Evolutionary conservation across 2,888 invertebrate genomes (phyloP).

Genomic region (Cantharis rufa): DNA sequence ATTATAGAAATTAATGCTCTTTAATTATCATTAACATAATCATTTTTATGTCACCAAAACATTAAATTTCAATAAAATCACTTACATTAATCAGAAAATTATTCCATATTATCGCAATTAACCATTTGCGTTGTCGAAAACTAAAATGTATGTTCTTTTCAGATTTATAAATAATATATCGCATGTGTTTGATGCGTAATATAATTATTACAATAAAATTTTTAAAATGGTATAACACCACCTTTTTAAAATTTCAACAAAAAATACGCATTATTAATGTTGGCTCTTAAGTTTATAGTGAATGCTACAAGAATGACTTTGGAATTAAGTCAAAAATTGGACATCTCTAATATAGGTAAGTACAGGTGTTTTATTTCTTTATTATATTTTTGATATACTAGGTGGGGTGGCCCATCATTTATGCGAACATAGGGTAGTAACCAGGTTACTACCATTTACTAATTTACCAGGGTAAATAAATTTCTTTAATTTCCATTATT

Average conservation of each 20-base stretch:
- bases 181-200: not conserved
- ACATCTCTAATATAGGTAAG: conserved; percentile 45
- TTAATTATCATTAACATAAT: not conserved
- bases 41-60: not conserved
- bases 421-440: too few species aligned
- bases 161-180: not conserved
- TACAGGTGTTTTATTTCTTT: conserved; percentile 7
- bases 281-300: conserved; percentile 45
- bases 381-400: not conserved
- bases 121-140: not conserved
- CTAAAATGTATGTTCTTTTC: not conserved
- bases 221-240: not conserved
- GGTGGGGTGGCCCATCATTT: too few species aligned
- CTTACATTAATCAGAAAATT: not conserved
- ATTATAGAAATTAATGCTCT: not conserved
- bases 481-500: too few species aligned
- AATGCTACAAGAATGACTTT: conserved; percentile 47
- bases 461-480: too few species aligned
- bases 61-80: not conserved
- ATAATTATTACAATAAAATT: not conserved
- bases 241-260: not conserved
- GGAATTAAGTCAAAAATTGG: conserved; percentile 47
- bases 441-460: too few species aligned
- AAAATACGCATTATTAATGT: conserved; percentile 37
- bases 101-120: not conserved